These are phyloP conservation scores for Elaeidobius kamerunicus DNA, from an alignment of 2,888 invertebrate genomes.

Conservation along the genomic window DNA sequence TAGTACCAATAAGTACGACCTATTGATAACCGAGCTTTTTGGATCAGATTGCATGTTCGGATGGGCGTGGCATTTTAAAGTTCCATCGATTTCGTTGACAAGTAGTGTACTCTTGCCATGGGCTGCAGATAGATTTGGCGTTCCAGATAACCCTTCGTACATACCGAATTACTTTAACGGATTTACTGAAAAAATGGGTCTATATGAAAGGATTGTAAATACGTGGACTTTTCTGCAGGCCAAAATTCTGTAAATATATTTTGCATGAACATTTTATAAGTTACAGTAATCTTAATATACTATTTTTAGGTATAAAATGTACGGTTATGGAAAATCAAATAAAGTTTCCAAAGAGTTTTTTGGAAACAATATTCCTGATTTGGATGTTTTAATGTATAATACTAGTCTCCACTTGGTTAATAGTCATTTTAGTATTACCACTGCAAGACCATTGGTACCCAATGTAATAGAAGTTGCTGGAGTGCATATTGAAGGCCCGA, in stretches of 20 bases:
- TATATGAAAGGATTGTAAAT: conserved; percentile 53
- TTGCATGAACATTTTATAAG: no score
- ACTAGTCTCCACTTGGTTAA: conserved; percentile 56
- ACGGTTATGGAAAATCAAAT: conserved; percentile 38
- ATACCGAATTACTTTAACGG: conserved; percentile 57
- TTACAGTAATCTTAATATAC: no score
- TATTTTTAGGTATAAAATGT: conserved; percentile 25
- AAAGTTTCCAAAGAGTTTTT: conserved; percentile 53
- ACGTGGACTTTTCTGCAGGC: conserved; percentile 32
- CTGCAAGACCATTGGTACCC: conserved; percentile 55
- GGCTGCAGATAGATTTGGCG: conserved; percentile 55
- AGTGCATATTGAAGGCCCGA: conserved; percentile 50
- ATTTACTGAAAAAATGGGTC: conserved; percentile 53
- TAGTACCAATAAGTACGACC: conserved; percentile 32
- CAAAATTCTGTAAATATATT: conserved; percentile 16
- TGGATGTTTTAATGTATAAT: conserved; percentile 51
- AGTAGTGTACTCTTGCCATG: conserved; percentile 57
- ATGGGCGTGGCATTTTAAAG: conserved; percentile 56
- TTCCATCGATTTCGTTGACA: conserved; percentile 57
- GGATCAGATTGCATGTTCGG: conserved; percentile 60
- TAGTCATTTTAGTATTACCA: conserved; percentile 57
- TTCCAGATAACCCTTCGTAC: conserved; percentile 58
- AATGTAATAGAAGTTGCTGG: conserved; percentile 57
- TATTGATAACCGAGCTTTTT: conserved; percentile 58
- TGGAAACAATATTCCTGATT: conserved; percentile 50